Percentiles rank a stretch among this genome's conserved stretches.
Conservation (phyloP, 2,888 invertebrate genomes). For the Diabrotica balteata region DNA sequence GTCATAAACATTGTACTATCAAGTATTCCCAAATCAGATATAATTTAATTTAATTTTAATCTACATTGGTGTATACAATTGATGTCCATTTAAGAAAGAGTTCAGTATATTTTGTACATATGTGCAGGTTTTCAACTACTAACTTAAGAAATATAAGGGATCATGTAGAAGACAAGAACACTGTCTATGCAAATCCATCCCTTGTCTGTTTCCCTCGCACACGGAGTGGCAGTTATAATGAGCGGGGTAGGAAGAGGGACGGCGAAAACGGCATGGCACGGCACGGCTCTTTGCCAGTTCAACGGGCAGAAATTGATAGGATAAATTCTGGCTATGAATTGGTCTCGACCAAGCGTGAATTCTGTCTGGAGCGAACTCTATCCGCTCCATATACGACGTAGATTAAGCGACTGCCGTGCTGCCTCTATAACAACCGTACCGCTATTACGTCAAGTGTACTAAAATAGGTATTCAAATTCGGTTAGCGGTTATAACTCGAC, state of each 20-base stretch:
- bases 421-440: conserved; percentile 4
- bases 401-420: conserved; percentile 28
- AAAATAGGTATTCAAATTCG: conserved; percentile 29
- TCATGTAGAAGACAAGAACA: neutral
- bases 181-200: neutral
- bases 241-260: conserved; percentile 35
- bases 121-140: neutral
- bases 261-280: conserved; percentile 36
- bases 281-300: conserved; percentile 66
- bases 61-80: neutral
- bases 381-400: conserved; percentile 29
- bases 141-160: neutral
- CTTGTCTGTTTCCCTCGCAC: conserved; percentile 9
- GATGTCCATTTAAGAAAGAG: too few relatives aligned
- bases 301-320: conserved; percentile 71
- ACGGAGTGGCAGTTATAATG: conserved; percentile 40
- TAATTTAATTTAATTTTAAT: neutral
- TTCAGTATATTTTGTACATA: too few relatives aligned
- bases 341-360: conserved; percentile 62
- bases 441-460: conserved; percentile 25
- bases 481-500: conserved; percentile 10
- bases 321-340: conserved; percentile 70
- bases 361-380: conserved; percentile 35
- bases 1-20: too few relatives aligned
- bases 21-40: too few relatives aligned